These are phyloP conservation scores for Maconellicoccus hirsutus DNA, from an alignment of 1,140 invertebrate species.

Conservation along the genomic window DNA sequence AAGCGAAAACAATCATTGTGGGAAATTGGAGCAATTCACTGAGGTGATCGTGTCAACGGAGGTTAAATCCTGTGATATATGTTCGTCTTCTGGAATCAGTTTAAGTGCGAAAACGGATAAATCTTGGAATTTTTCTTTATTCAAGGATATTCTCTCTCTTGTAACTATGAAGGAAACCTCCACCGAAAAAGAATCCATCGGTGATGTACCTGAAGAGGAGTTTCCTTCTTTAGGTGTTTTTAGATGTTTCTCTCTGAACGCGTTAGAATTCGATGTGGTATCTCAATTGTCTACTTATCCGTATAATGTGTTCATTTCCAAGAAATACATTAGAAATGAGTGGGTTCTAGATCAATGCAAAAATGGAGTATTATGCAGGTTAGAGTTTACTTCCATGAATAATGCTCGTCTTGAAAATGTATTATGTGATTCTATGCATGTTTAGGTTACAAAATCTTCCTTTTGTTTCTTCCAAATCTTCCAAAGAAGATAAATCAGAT, in stretches of 20 bases:
- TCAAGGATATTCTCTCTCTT: neutral
- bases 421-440: neutral
- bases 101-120: neutral
- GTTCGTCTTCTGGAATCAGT: neutral
- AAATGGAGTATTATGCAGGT: neutral
- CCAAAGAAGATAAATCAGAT: neutral
- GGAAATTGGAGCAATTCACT: neutral
- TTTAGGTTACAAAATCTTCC: neutral
- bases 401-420: neutral
- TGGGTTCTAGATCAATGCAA: neutral
- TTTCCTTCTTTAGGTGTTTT: neutral
- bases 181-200: neutral
- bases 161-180: neutral
- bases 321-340: neutral
- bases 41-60: neutral
- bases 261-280: neutral
- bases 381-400: neutral
- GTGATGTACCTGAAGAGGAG: neutral
- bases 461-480: neutral
- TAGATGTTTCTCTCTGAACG: neutral
- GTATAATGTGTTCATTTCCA: neutral
- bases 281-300: neutral
- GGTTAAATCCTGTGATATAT: neutral
- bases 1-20: neutral
- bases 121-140: neutral